Evolutionary conservation across 2,113 vertebrate species (phyloP), one percentile per base, ranked within the genome.

Genomic region (Pollimyrus isidori): DNA sequence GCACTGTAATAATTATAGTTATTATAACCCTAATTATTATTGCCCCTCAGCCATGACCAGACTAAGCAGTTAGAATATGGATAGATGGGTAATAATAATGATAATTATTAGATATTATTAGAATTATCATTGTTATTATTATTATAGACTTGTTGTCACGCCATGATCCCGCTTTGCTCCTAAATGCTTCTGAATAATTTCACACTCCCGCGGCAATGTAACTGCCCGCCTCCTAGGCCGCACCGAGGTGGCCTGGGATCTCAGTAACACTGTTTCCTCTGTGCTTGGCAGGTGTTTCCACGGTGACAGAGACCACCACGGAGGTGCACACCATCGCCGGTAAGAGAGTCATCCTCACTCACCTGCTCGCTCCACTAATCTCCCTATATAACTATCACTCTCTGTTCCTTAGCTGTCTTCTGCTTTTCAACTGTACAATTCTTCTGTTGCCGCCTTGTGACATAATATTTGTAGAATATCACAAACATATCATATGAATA

Each of bases 331-430:
- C 62, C 30, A 39, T 87, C 19, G 48, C 89, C 19, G 65, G 89
- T 90, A 49, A 90, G 89, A 19, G 35, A 7, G 13, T 21, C 53
- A 65, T 46, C n/a, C 48, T 15, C n/a, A n/a, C 4, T 80, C 65
- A 86, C 45, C 19, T 21, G 17, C 42, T 23, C 58, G 65, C 46
- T 49, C 48, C 21, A 23, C n/a, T 62, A 17, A 48, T 65, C 58
- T 69, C n/a, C 73, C 87, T 80, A 30, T 80, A 30, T 87, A 87
- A 91, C 87, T 82, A 87, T 86, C 87, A 26, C 65, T 89, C 73
- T n/a, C 85, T 84, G 87, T 65, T 39, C 30, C 17, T 39, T 35
- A 69, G 7, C 42, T 42, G 11, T n/a, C 7, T 45, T 82, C 62
- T n/a, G 7, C n/a, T 53, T 21, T 48, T 84, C 42, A 7, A 3